Evolutionary conservation across 2,888 invertebrate genomes (phyloP).

Genomic region (Callyntrura guangdongensis): DNA sequence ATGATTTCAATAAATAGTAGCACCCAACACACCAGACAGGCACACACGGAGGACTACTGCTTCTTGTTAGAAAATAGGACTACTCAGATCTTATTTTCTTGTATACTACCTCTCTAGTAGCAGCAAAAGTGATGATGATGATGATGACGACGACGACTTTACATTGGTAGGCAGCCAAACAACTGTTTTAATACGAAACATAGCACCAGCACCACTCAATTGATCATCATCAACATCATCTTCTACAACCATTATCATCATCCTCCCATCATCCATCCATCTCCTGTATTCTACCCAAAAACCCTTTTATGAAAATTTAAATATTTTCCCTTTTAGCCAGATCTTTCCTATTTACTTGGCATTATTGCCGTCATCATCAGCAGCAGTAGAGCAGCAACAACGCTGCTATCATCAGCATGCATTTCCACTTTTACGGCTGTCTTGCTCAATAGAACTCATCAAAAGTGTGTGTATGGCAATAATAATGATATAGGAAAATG

Average conservation of each 20-base stretch:
- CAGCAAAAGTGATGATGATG: neutral
- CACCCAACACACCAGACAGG: neutral
- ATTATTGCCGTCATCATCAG: constrained; percentile 4
- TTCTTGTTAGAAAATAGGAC: neutral
- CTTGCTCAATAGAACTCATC: neutral
- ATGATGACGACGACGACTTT: neutral
- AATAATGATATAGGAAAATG: neutral
- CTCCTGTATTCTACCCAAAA: neutral
- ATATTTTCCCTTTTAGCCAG: constrained; percentile 16
- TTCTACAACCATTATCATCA: neutral
- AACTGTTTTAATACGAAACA: constrained; percentile 16
- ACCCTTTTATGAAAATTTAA: constrained; percentile 40
- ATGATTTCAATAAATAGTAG: constrained; percentile 36
- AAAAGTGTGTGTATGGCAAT: constrained; percentile 7
- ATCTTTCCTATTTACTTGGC: neutral
- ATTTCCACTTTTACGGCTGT: neutral
- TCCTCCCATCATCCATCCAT: neutral
- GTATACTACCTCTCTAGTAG: neutral
- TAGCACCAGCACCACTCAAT: constrained; percentile 13
- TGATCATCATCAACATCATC: constrained; percentile 12
- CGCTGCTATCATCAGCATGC: neutral
- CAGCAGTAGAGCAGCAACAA: neutral
- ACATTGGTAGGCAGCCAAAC: neutral
- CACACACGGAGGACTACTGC: constrained; percentile 13
- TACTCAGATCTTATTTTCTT: too few relatives aligned